phyloP scores from a whole-genome alignment of 2,888 invertebrate species.

The Epistrophe eligans region DNA sequence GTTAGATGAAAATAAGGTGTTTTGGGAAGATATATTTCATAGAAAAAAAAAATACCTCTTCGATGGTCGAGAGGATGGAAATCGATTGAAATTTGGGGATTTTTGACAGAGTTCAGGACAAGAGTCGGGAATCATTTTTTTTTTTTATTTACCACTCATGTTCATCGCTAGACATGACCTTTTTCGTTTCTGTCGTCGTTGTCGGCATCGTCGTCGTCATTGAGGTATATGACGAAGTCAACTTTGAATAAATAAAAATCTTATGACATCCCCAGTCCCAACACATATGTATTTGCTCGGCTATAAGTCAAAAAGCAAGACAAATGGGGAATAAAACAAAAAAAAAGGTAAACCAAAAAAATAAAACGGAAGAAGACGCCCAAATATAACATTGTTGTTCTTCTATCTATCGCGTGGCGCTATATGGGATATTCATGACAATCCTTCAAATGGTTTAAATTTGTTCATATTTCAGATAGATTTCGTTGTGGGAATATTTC shows the following conservation, averaged over 20 bases:
- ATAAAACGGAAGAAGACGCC: neutral
- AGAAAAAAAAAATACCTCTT: slow-evolving; percentile 25
- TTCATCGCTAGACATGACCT: slow-evolving; percentile 60
- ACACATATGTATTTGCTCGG: slow-evolving; percentile 49
- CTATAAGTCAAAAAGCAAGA: slow-evolving; percentile 67
- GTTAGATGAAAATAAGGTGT: neutral
- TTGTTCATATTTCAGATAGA: slow-evolving; percentile 73
- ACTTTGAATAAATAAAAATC: slow-evolving; percentile 74
- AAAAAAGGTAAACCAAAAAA: neutral
- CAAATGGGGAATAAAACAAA: slow-evolving; percentile 57
- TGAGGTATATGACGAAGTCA: slow-evolving; percentile 59
- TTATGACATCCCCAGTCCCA: slow-evolving; percentile 41
- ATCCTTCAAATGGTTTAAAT: slow-evolving; percentile 71
- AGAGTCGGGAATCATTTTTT: slow-evolving; percentile 22
- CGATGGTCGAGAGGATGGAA: slow-evolving; percentile 38
- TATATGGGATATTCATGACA: slow-evolving; percentile 72
- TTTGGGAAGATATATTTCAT: slow-evolving; percentile 5
- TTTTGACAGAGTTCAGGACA: slow-evolving; percentile 53
- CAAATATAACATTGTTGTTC: neutral
- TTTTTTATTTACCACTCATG: neutral
- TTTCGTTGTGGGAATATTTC: slow-evolving; percentile 55
- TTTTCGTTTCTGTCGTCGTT: slow-evolving; percentile 54
- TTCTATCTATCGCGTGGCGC: slow-evolving; percentile 37
- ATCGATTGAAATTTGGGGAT: slow-evolving; percentile 66
- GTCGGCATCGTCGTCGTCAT: slow-evolving; percentile 1